A percentile compares a stretch with the other conserved stretches of the same genome.
These are phyloP conservation scores for Papilio aristodemus DNA, from an alignment of 1,140 invertebrate species.

Conservation along the genomic window DNA sequence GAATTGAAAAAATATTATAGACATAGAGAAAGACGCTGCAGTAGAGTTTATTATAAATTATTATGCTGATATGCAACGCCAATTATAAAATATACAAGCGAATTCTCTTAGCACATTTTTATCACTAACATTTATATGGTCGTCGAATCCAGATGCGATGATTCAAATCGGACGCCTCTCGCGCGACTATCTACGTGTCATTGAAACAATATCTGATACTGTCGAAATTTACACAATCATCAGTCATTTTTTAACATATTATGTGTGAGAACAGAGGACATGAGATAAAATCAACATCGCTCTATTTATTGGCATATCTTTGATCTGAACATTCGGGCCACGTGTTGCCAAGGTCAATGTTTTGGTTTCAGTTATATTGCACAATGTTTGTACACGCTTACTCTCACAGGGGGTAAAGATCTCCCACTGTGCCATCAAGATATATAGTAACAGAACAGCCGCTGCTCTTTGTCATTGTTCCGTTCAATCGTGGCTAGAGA, in stretches of 20 bases:
- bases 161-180: neutral
- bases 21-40: too few relatives aligned
- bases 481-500: too few relatives aligned
- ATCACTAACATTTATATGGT: neutral
- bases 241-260: neutral
- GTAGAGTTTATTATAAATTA: too few relatives aligned
- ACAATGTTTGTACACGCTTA: neutral
- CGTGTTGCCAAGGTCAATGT: neutral
- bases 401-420: too few relatives aligned
- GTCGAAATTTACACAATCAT: neutral
- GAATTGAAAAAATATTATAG: too few relatives aligned
- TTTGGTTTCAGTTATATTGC: neutral
- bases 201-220: neutral
- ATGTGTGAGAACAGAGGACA: neutral
- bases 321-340: neutral
- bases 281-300: neutral
- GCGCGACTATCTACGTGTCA: neutral
- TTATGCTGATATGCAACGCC: too few relatives aligned
- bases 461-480: too few relatives aligned
- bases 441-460: too few relatives aligned
- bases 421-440: too few relatives aligned
- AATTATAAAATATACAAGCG: neutral
- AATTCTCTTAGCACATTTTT: neutral
- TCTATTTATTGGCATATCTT: neutral
- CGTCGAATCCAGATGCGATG: neutral